Base-by-base conservation (phyloP, 2,888 invertebrate species). In the Erebia ligea region DNA sequence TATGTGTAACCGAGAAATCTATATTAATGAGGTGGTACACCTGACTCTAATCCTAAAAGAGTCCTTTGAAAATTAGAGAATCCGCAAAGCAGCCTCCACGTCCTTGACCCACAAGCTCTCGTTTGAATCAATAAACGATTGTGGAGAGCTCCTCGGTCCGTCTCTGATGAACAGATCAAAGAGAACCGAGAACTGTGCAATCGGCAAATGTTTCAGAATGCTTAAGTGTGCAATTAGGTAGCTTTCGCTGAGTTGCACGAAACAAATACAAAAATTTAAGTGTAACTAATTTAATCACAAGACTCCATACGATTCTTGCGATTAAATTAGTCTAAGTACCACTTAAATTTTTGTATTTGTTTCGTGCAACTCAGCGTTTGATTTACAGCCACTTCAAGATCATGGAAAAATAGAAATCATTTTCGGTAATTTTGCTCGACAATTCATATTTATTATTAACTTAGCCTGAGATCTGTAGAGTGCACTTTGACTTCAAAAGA, bases 91-190 rank as follows among this genome's bases (percentile, higher is more conserved):
- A 45, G 17, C 10, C 17, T 56, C 13, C n/a, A 50, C 17, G 64
- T 52, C 64, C 69, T 69, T 58, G 69, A 40, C 69, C 64, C 58
- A 58, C 10, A 56, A 40, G 17, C 42, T 69, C 19, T 19, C 50
- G 50, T 21, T 50, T 19, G 40, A 69, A 64, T 69, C 64, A 64
- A 69, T 69, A 69, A 40, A 40, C 57, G 63, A 48, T 64, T 62
- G 21, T 21, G 25, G 45, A 68, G 68, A 68, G 62, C 56, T 34
- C 45, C 56, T 50, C 58, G 21, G 17, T 13, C 25, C 17, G 40
- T 15, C 17, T 17, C 15, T 50, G 58, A 58, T 40, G 48, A 58
- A 48, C 17, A 56, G 34, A 50, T 58, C 50, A 58, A 69, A 57
- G 45, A 45, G 10, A 61, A 68, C 21, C n/a, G 68, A 40, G 19